These are phyloP conservation scores for Neoniphon sammara DNA, from an alignment of 2,797 vertebrate species.

Conservation along the genomic window DNA sequence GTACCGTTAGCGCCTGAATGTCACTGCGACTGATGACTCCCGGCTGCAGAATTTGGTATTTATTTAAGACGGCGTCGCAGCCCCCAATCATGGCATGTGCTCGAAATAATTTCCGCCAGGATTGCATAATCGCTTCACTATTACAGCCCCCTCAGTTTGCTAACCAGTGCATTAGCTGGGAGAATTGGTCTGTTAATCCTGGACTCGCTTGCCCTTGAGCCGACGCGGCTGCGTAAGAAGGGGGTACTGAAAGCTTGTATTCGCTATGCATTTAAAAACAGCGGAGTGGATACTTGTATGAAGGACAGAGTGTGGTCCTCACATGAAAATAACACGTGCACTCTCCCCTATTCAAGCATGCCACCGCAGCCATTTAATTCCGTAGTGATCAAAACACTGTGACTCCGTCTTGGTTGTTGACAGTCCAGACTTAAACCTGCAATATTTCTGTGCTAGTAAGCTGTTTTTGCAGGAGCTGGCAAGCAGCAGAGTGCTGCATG, in stretches of 20 bases:
- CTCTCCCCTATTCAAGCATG: no score
- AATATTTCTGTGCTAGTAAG: no score
- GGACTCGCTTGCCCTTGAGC: conserved; percentile 73
- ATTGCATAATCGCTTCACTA: conserved; percentile 10
- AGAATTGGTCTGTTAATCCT: conserved; percentile 40
- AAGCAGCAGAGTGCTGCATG: not conserved
- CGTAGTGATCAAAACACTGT: no score
- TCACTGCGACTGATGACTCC: conserved; percentile 28
- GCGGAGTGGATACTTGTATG: no score
- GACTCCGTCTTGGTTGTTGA: no score
- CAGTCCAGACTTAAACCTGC: no score
- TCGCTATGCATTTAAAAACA: not conserved
- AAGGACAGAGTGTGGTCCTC: no score
- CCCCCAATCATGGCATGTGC: not conserved
- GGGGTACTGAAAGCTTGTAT: not conserved
- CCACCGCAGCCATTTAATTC: no score
- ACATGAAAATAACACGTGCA: no score
- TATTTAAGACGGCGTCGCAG: not conserved
- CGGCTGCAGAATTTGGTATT: not conserved
- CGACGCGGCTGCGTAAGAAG: conserved; percentile 33
- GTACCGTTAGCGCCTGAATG: conserved; percentile 50
- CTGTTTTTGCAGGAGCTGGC: no score
- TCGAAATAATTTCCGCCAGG: not conserved
- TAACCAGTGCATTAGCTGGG: conserved; percentile 11
- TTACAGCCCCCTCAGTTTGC: not conserved